Conservation (phyloP, 2,888 invertebrate species). For the Hypselothyrea guttata region DNA sequence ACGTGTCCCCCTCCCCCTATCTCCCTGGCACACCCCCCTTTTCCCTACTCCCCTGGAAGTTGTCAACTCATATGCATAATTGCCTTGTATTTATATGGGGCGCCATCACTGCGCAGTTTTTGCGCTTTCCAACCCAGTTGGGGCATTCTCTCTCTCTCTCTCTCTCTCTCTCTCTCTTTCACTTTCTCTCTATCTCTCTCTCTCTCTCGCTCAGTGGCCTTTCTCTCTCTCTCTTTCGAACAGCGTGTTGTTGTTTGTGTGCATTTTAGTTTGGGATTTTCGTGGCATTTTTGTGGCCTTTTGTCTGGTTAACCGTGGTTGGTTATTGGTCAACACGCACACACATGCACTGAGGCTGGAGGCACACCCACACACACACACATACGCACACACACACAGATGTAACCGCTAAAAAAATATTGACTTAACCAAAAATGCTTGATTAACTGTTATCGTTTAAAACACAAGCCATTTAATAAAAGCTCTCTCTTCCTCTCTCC, state of each 20-base stretch:
- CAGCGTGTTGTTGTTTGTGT: conserved; percentile 61
- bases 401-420: conserved; percentile 78
- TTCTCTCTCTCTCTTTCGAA: conserved; percentile 15
- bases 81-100: conserved; percentile 63
- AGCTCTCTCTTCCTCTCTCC: too few relatives aligned
- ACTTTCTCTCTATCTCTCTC: conserved; percentile 2
- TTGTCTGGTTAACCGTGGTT: conserved; percentile 81
- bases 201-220: conserved; percentile 23
- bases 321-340: conserved; percentile 77
- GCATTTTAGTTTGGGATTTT: conserved; percentile 81
- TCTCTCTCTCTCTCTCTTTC: conserved; percentile 8
- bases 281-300: conserved; percentile 82
- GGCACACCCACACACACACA: conserved; percentile 24
- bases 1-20: background rate
- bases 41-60: conserved; percentile 44
- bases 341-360: too few relatives aligned
- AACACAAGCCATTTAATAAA: conserved; percentile 60
- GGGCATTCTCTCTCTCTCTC: conserved; percentile 20
- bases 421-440: conserved; percentile 77
- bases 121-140: conserved; percentile 42
- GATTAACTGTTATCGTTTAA: conserved; percentile 75
- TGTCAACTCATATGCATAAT: conserved; percentile 77
- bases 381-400: conserved; percentile 12
- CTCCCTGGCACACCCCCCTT: background rate
- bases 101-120: conserved; percentile 62